These are phyloP conservation scores for Acanthopleura granulata DNA, from an alignment of 2,888 invertebrate species.

Conservation along the genomic window DNA sequence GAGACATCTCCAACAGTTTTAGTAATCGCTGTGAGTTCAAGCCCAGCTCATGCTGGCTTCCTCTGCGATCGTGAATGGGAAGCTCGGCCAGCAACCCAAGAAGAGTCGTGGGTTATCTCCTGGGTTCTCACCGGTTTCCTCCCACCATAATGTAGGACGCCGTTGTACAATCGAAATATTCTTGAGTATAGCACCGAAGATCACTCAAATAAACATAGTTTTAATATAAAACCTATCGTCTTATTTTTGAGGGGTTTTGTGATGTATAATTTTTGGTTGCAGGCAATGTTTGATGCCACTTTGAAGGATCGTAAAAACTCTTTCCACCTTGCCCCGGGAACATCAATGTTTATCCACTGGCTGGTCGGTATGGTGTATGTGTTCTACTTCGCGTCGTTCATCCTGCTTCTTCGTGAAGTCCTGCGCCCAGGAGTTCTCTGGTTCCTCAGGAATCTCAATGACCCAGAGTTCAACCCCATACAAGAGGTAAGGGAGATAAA, in stretches of 20 bases:
- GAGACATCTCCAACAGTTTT: no score
- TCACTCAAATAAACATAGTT: background rate
- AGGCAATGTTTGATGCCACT: constrained; percentile 69
- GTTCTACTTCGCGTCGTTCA: constrained; percentile 94
- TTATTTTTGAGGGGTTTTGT: background rate
- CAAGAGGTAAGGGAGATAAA: constrained; percentile 76
- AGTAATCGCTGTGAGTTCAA: no score
- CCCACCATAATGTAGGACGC: no score
- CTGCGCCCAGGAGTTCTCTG: constrained; percentile 96
- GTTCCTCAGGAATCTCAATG: constrained; percentile 98
- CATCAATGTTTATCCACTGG: constrained; percentile 99
- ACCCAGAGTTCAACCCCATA: constrained; percentile 99
- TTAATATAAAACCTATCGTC: background rate
- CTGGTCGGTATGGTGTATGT: constrained; percentile 98
- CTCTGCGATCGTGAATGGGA: no score
- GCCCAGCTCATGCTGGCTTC: no score
- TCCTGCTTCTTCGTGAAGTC: constrained; percentile 93
- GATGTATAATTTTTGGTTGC: constrained; percentile 29
- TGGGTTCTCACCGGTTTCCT: no score
- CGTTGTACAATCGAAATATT: no score
- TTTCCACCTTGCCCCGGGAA: constrained; percentile 92
- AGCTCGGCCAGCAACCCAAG: no score
- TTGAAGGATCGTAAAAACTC: constrained; percentile 81
- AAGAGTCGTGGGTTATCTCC: no score
- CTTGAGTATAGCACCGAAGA: background rate